A percentile compares a stretch with the other conserved stretches of the same genome.
Conservation (phyloP, 2,888 invertebrate species). For the Drosophila ustulata region DNA sequence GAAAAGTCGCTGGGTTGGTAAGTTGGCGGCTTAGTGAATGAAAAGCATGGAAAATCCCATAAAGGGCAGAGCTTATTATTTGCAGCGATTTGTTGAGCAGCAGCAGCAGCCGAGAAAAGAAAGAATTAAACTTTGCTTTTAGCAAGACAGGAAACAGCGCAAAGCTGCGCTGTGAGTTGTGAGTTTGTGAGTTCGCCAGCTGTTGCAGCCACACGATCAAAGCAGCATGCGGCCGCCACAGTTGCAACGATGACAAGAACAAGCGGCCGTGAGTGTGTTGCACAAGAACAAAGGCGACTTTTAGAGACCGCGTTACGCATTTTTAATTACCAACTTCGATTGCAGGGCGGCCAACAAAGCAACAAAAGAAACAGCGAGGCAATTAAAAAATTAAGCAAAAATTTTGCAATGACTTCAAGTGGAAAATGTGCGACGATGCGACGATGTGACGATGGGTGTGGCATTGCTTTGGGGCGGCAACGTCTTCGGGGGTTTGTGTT, state of each 20-base stretch:
- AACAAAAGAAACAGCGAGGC: slow-evolving; percentile 44
- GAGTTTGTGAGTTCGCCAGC: slow-evolving; percentile 25
- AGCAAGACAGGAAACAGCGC: slow-evolving; percentile 43
- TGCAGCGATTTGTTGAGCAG: background rate
- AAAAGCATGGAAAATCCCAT: background rate
- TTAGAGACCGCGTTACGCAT: slow-evolving; percentile 69
- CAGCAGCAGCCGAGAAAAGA: background rate
- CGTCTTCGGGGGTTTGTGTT: slow-evolving; percentile 20
- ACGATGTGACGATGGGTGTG: slow-evolving; percentile 46
- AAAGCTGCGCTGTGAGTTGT: slow-evolving; percentile 24
- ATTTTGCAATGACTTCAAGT: slow-evolving; percentile 32
- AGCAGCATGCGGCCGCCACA: slow-evolving; percentile 38
- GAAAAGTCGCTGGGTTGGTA: slow-evolving; percentile 13
- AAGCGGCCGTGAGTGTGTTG: slow-evolving; percentile 27
- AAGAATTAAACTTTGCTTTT: slow-evolving; percentile 14
- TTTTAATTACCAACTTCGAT: slow-evolving; percentile 74
- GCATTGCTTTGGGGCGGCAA: slow-evolving; percentile 20
- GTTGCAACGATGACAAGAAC: slow-evolving; percentile 16
- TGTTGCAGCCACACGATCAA: slow-evolving; percentile 46
- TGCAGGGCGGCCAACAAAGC: slow-evolving; percentile 29
- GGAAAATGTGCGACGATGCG: slow-evolving; percentile 16
- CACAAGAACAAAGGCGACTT: slow-evolving; percentile 58
- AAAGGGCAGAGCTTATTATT: background rate
- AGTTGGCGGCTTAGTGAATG: slow-evolving; percentile 10
- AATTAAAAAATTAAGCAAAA: slow-evolving; percentile 74